Evolutionary conservation across 2,113 vertebrate genomes (phyloP), one percentile per base, ranked within the genome.

Genomic region (Prunella fulvescens): DNA sequence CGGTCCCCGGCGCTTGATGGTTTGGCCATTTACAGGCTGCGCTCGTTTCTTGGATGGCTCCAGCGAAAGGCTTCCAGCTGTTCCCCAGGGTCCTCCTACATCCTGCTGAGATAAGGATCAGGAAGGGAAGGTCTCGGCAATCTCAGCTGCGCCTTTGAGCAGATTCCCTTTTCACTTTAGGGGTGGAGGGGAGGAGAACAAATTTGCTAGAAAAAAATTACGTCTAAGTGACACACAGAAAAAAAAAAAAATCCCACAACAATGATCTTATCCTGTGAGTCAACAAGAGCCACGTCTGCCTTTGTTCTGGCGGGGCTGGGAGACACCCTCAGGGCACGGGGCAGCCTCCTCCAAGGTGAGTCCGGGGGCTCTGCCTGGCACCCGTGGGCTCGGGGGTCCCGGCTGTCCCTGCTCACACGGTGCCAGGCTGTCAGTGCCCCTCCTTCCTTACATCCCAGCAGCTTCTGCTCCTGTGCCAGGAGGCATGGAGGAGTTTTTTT

Each of bases 61-160:
- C 93, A 37, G 86, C 4, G 3, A 93, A 86, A 90, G 25, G 90
- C 90, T 95, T 96, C 81, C 92, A 93, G 88, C 82, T 7, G 11
- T 29, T 90, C 93, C 95, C 94, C 31, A 6, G 29, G 79, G 85
- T 93, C 95, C 93, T 97, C 94, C 95, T 96, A 94, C 95, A 94
- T 97, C 96, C 96, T 96, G 96, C 35, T 83, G 94, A 96, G 96
- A 96, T 95, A 97, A 96, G 88, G 85, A 94, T 96, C 96, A 95
- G 96, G 94, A 95, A 96, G 93, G 94, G 95, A 93, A 93, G 80
- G 71, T 92, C 92, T 88, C 95, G 81, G 81, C 85, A 73, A 22
- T 42, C 88, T 86, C 82, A 88, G 95, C 94, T 65, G 73, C 1
- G 2, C 37, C 91, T 95, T 48, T 33, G 66, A 90, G 92, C 92